Conservation (phyloP, 2,797 vertebrate species). For the Darevskia mixta region DNA sequence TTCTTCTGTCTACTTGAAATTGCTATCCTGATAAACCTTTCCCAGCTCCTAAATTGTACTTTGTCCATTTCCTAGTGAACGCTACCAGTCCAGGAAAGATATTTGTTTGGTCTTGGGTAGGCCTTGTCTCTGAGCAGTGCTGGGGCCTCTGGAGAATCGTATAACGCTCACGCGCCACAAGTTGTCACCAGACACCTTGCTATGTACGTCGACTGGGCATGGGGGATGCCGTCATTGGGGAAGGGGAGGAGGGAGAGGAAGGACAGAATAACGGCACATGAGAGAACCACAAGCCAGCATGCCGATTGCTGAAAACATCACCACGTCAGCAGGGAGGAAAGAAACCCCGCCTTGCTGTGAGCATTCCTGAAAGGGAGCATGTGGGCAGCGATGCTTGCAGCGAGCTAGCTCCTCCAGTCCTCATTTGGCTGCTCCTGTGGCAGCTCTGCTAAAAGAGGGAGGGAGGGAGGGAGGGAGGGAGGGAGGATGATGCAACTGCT, state of each 20-base stretch:
- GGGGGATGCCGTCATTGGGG: not conserved
- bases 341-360: conserved; percentile 53
- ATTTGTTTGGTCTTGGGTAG: not conserved
- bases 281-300: not conserved
- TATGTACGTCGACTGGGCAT: accelerated
- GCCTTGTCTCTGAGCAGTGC: not conserved
- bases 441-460: conserved; percentile 45
- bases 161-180: not conserved
- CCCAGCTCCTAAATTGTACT: not conserved
- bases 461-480: conserved; percentile 39
- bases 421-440: conserved; percentile 25
- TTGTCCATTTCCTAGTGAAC: not conserved
- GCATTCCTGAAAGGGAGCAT: conserved; percentile 2
- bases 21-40: not conserved
- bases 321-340: conserved; percentile 62
- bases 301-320: not conserved
- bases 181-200: not conserved
- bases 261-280: not conserved
- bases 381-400: conserved; percentile 22
- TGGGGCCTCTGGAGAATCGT: accelerated
- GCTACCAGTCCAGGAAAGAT: no score
- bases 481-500: conserved; percentile 61
- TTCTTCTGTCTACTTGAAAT: not conserved
- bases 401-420: conserved; percentile 43
- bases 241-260: not conserved